phyloP scores from a whole-genome alignment of 2,113 vertebrate genomes.

The Clarias batrachus region DNA sequence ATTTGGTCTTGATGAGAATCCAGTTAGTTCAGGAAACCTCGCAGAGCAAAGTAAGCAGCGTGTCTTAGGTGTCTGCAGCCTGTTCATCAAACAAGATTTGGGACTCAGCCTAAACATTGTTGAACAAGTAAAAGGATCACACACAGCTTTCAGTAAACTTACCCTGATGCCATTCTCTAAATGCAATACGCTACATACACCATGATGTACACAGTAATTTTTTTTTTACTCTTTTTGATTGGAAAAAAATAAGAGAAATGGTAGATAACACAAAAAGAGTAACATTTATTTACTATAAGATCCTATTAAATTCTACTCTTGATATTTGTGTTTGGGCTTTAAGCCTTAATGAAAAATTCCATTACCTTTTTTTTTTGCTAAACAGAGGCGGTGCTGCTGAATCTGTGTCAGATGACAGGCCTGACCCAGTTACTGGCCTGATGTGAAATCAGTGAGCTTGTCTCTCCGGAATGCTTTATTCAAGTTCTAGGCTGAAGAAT shows the following conservation, averaged over 20 bases:
- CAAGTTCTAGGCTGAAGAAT: background rate
- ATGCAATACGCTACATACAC: background rate
- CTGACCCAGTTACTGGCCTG: conserved; percentile 41
- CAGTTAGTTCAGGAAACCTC: background rate
- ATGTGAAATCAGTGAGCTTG: conserved; percentile 15
- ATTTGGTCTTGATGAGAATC: background rate
- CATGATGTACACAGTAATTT: background rate
- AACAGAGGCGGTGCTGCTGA: conserved; percentile 12
- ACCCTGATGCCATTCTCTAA: background rate
- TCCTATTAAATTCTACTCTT: background rate
- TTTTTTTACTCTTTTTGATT: background rate
- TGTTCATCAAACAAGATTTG: background rate
- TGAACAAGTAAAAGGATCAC: background rate
- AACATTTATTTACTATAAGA: background rate
- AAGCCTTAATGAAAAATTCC: conserved; percentile 52
- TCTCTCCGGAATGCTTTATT: conserved; percentile 13
- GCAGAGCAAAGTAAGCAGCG: background rate
- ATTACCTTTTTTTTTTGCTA: conserved; percentile 38
- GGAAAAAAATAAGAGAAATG: background rate
- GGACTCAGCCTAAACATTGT: background rate
- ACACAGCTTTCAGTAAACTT: background rate
- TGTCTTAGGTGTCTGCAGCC: background rate
- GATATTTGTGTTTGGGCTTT: background rate
- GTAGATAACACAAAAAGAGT: background rate
- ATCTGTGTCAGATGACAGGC: conserved; percentile 31